These are phyloP conservation scores for Acanthurus tractus DNA, from an alignment of 2,797 vertebrate genomes.

Conservation along the genomic window DNA sequence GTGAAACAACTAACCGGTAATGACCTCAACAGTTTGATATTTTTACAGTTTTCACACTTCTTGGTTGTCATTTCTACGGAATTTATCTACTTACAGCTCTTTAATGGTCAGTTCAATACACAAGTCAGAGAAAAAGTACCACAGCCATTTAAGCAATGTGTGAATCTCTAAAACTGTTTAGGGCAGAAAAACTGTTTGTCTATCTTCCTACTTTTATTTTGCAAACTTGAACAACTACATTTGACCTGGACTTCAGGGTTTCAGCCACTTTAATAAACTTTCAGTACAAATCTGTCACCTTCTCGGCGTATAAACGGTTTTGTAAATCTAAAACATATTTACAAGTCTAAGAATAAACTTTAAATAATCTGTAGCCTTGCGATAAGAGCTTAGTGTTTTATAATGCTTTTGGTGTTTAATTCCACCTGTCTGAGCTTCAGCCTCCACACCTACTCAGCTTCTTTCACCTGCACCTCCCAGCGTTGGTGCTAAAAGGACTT, in stretches of 20 bases:
- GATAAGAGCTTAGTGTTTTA: constrained; percentile 38
- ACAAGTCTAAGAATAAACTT: constrained; percentile 1
- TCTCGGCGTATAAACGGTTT: constrained; percentile 12
- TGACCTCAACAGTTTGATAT: neutral
- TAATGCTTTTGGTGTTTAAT: constrained; percentile 20
- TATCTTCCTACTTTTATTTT: neutral
- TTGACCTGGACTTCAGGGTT: constrained; percentile 9
- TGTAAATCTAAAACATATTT: constrained; percentile 17
- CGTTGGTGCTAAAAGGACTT: neutral
- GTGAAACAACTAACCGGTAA: neutral
- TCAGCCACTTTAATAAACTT: constrained; percentile 23
- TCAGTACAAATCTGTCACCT: neutral
- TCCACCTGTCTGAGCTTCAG: constrained; percentile 28
- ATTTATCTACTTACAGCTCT: neutral
- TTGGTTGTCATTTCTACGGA: neutral
- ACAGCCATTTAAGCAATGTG: neutral
- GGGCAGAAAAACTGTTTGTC: neutral
- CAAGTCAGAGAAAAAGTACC: too few species aligned
- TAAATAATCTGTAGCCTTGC: constrained; percentile 14
- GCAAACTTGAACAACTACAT: neutral
- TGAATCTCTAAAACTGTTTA: constrained; percentile 1
- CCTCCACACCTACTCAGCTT: neutral
- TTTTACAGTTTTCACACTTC: neutral
- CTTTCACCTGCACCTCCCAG: constrained; percentile 12
- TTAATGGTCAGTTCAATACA: neutral